Evolutionary conservation across 2,113 vertebrate species (phyloP), one percentile per base, ranked within the genome.

Genomic region (Oreotrochilus melanogaster): DNA sequence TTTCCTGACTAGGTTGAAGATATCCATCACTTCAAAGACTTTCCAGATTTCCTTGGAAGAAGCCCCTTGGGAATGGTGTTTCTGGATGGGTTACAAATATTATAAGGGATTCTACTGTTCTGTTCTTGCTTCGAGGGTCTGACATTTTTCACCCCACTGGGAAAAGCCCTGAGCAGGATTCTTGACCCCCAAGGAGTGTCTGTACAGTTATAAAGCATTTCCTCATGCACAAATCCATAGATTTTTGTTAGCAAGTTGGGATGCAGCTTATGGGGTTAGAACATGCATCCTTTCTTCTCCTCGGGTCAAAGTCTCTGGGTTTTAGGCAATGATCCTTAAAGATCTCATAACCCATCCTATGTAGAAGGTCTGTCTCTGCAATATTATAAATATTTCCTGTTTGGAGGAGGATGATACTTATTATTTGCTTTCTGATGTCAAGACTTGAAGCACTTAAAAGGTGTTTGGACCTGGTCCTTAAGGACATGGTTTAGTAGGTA

Each of bases 331-430:
- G 14, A 45, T 18, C n/a, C 37, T 78, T 33, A 64, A 3, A 76
- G 33, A 53, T 8, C 1, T 61, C 53, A 43, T 42, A 28, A 47
- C 11, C 17, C 18, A 14, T 23, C 10, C 17, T 9, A 64, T 21
- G 43, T 53, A 58, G 27, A 42, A 71, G 42, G 12, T 19, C 30
- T 73, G 6, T 50, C 30, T 43, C 7, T 81, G 65, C n/a, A 11
- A 7, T 37, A 50, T 11, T 14, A 10, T 14, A 79, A 86, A 11
- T 19, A 43, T n/a, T 25, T 70, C 28, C 28, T 47, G 17, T 19
- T 27, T 62, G 50, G 4, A 39, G 5, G 11, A 24, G 2, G 1
- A 0, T 6, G 4, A 8, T 69, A 30, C 57, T 64, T 60, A 53
- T 39, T 30, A 47, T 61, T 64, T 56, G 16, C 14, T 61, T 80